Evolutionary conservation across 2,888 invertebrate species (phyloP).

Genomic region (Poecilus cupreus): DNA sequence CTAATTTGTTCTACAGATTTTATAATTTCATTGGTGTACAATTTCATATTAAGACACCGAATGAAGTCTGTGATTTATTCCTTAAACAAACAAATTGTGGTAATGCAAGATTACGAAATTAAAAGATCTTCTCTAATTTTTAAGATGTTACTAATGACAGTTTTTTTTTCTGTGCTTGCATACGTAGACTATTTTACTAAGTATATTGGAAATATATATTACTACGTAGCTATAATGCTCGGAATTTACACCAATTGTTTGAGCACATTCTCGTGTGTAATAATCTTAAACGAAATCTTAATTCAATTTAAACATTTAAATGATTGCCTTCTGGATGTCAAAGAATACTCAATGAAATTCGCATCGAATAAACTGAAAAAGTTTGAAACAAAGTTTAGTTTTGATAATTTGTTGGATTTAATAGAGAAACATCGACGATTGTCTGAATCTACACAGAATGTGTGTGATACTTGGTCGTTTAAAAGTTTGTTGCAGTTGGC

Average conservation of each 20-base stretch:
- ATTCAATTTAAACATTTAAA: not conserved
- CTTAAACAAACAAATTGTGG: not conserved
- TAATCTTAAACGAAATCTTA: not conserved
- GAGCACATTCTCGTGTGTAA: not conserved
- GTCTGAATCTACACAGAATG: not conserved
- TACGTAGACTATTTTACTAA: not conserved
- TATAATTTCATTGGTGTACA: not conserved
- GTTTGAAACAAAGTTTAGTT: not conserved
- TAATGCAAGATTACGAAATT: not conserved
- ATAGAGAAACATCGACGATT: not conserved
- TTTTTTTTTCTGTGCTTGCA: not conserved
- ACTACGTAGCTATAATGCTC: not conserved
- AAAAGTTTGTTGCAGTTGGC: slow-evolving; percentile 16
- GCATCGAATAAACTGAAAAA: not conserved
- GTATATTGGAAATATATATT: not conserved
- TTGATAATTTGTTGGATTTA: not conserved
- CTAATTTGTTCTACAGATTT: not conserved
- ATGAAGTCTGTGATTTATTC: not conserved
- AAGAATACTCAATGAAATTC: not conserved
- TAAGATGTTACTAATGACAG: not conserved
- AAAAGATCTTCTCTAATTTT: not conserved
- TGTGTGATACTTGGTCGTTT: not conserved
- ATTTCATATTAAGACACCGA: not conserved
- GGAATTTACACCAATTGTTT: not conserved
- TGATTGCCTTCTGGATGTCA: not conserved